Evolutionary conservation across 2,113 vertebrate genomes (phyloP).

Genomic region (Paraplagusia blochii): DNA sequence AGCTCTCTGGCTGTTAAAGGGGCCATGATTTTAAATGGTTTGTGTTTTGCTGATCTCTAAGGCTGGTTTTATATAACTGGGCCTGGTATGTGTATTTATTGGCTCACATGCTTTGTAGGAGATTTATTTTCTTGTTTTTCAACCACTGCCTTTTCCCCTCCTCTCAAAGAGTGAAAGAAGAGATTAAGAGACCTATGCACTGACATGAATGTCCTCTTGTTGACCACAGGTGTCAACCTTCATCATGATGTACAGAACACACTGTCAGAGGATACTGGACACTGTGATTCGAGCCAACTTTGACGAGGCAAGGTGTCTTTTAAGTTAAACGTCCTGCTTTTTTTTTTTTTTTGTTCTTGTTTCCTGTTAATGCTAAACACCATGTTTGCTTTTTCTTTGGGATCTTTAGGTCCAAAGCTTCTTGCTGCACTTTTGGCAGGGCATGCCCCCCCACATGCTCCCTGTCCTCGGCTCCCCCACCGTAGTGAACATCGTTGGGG

Average conservation of each 20-base stretch:
- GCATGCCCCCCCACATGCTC: slow-evolving; percentile 98
- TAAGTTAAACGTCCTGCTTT: slow-evolving; percentile 6
- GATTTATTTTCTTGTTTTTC: slow-evolving; percentile 74
- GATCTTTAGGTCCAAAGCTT: slow-evolving; percentile 93
- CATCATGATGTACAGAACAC: slow-evolving; percentile 99
- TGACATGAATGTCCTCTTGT: slow-evolving; percentile 37
- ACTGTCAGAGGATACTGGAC: slow-evolving; percentile 99
- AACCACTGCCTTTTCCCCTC: slow-evolving; percentile 21
- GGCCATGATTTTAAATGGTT: slow-evolving; percentile 77
- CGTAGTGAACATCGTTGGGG: slow-evolving; percentile 96
- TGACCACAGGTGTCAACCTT: slow-evolving; percentile 91
- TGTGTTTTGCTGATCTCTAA: slow-evolving; percentile 77
- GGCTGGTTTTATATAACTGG: slow-evolving; percentile 65
- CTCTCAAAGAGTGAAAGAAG: slow-evolving; percentile 10
- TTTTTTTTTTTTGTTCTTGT: not conserved
- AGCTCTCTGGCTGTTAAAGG: slow-evolving; percentile 72
- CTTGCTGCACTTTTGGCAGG: slow-evolving; percentile 99
- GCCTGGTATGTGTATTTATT: slow-evolving; percentile 66
- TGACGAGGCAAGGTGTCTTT: slow-evolving; percentile 84
- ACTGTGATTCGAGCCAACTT: slow-evolving; percentile 99
- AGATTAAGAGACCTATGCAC: slow-evolving; percentile 27
- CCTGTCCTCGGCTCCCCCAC: slow-evolving; percentile 92
- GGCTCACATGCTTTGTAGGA: slow-evolving; percentile 54
- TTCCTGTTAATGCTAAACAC: not conserved
- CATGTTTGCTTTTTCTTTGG: too few species aligned